Evolutionary conservation across 2,888 invertebrate genomes (phyloP).

Genomic region (Apantesis nais): DNA sequence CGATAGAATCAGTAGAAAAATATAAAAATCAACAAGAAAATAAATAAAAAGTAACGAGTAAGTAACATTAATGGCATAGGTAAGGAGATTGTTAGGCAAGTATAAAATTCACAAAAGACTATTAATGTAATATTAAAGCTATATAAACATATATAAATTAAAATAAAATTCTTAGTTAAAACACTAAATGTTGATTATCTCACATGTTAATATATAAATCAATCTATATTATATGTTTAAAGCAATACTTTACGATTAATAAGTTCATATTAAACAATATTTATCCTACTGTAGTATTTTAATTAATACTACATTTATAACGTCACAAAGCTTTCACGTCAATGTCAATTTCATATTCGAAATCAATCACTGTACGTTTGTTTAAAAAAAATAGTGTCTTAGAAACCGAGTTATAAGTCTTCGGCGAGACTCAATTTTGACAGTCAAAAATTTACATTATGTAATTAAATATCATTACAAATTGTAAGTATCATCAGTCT

Average conservation of each 20-base stretch:
- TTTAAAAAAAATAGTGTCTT: neutral
- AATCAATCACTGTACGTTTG: neutral
- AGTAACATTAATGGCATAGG: conserved; percentile 8
- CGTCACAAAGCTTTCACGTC: neutral
- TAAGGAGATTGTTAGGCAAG: conserved; percentile 24
- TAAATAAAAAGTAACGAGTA: neutral
- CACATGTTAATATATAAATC: neutral
- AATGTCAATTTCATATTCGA: neutral
- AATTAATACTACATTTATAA: neutral
- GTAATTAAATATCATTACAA: conserved; percentile 26
- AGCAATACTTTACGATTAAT: neutral
- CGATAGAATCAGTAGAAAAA: neutral
- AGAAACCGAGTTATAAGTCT: neutral
- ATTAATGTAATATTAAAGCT: neutral
- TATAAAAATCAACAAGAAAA: neutral
- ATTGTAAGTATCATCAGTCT: conserved; percentile 54
- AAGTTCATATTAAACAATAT: neutral
- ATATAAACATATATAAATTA: conserved; percentile 5
- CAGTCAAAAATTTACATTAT: conserved; percentile 29
- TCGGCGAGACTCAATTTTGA: conserved; percentile 2
- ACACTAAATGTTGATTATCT: neutral
- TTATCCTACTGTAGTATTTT: neutral
- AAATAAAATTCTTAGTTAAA: neutral
- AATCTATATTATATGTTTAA: neutral
- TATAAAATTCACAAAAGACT: conserved; percentile 9